A percentile compares a stretch with the other conserved stretches of the same genome.
phyloP scores from a whole-genome alignment of 37 sponge, comb jelly and placozoan species.

The Mnemiopsis leidyi region DNA sequence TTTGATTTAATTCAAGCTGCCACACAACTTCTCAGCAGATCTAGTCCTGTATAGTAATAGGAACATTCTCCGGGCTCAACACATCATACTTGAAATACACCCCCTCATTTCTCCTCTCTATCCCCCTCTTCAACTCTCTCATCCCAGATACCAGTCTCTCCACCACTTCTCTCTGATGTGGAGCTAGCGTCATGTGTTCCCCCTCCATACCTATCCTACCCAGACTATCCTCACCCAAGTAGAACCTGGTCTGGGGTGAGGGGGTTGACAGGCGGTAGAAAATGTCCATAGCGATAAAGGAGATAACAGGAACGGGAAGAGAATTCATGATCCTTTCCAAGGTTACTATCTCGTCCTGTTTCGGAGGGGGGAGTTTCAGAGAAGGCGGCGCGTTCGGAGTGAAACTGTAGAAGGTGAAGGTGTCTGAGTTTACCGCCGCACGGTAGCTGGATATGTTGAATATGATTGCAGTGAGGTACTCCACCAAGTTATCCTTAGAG shows the following conservation, averaged over 20 bases:
- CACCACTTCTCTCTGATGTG: background rate
- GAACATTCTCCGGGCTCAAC: background rate
- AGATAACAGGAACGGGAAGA: background rate
- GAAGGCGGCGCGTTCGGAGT: background rate
- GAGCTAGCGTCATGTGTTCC: slow-evolving; percentile 8
- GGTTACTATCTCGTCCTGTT: background rate
- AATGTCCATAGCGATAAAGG: background rate
- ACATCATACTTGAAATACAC: background rate
- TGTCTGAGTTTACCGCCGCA: background rate
- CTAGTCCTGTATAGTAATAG: background rate
- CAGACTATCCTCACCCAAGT: background rate
- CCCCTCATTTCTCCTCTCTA: slow-evolving; percentile 6
- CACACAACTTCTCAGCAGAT: background rate
- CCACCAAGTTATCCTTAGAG: background rate
- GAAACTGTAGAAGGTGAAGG: slow-evolving; percentile 1
- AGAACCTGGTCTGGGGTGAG: background rate
- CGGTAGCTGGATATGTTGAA: slow-evolving; percentile 13
- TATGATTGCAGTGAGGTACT: slow-evolving; percentile 30
- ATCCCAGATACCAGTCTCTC: background rate
- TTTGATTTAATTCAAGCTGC: no score
- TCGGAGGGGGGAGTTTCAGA: background rate
- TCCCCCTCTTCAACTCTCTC: background rate
- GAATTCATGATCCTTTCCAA: background rate
- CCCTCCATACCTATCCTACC: background rate
- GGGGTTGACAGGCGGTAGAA: background rate